Evolutionary conservation across 1,140 invertebrate species (phyloP).

Genomic region (Manduca sexta): DNA sequence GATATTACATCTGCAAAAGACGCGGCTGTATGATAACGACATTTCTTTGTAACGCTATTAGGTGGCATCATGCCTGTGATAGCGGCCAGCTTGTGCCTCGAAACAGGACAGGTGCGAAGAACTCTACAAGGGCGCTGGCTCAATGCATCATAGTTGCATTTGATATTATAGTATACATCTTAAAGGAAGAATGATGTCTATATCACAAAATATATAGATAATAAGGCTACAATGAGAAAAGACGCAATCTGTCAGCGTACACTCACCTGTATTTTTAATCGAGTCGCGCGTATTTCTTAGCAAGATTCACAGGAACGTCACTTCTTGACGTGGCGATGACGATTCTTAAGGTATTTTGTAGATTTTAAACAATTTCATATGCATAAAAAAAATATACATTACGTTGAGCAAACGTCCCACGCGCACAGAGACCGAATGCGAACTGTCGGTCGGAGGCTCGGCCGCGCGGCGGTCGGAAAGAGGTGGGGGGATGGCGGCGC

Average conservation of each 20-base stretch:
- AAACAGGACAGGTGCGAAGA: constrained; percentile 18
- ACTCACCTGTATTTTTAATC: constrained; percentile 69
- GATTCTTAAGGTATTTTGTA: constrained; percentile 66
- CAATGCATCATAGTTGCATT: neutral
- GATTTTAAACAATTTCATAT: constrained; percentile 64
- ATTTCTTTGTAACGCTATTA: constrained; percentile 12
- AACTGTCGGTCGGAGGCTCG: constrained; percentile 63
- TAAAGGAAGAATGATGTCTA: constrained; percentile 34
- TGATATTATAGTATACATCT: neutral
- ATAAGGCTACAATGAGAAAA: constrained; percentile 57
- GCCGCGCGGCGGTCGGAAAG: constrained; percentile 51
- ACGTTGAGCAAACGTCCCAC: constrained; percentile 56
- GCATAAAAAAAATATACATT: constrained; percentile 71
- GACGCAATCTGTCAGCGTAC: constrained; percentile 69
- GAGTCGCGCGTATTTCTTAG: constrained; percentile 50
- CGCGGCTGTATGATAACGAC: constrained; percentile 18
- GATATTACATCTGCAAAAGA: constrained; percentile 27
- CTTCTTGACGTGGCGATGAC: constrained; percentile 45
- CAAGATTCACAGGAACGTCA: constrained; percentile 57
- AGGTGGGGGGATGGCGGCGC: constrained; percentile 42
- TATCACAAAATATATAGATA: constrained; percentile 32
- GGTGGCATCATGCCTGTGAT: constrained; percentile 9
- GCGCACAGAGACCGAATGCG: constrained; percentile 61
- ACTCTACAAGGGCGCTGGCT: neutral
- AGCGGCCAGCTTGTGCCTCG: constrained; percentile 15